phyloP scores from a whole-genome alignment of 2,888 invertebrate genomes.

The Asteroscopus sphinx region DNA sequence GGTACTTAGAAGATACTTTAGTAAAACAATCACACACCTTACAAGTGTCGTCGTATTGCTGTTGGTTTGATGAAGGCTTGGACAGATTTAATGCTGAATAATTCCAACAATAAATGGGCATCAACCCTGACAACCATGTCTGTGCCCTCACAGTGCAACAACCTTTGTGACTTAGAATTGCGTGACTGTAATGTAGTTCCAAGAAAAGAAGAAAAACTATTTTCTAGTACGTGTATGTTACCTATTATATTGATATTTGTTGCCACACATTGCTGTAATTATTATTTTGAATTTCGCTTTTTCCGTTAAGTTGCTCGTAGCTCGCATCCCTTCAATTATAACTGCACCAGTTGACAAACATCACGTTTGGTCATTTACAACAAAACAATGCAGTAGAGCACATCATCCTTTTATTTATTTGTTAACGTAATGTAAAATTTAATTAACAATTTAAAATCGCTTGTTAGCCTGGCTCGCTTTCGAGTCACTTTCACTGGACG shows the following conservation, averaged over 20 bases:
- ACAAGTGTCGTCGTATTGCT: too few relatives aligned
- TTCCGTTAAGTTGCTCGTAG: background rate
- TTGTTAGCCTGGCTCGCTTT: constrained; percentile 41
- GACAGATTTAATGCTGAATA: background rate
- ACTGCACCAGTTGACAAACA: background rate
- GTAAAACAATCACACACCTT: too few relatives aligned
- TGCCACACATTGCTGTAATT: constrained; percentile 9
- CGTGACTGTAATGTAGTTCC: constrained; percentile 24
- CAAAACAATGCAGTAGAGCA: constrained; percentile 5
- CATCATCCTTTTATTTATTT: constrained; percentile 36
- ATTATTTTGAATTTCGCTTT: constrained; percentile 9
- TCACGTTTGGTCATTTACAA: background rate
- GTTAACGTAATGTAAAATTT: constrained; percentile 21
- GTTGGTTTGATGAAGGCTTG: too few relatives aligned
- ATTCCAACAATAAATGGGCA: constrained; percentile 1
- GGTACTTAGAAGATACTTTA: too few relatives aligned
- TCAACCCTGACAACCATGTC: too few relatives aligned
- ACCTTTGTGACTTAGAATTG: constrained; percentile 19
- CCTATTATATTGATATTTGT: constrained; percentile 13
- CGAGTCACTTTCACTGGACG: constrained; percentile 55
- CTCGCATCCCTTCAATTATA: background rate
- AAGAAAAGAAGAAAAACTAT: constrained; percentile 11
- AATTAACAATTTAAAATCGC: constrained; percentile 39
- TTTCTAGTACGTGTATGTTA: constrained; percentile 20
- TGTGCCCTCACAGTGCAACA: constrained; percentile 27